Base-by-base conservation (phyloP, 2,113 vertebrate species). In the Forbesichthys agassizii region DNA sequence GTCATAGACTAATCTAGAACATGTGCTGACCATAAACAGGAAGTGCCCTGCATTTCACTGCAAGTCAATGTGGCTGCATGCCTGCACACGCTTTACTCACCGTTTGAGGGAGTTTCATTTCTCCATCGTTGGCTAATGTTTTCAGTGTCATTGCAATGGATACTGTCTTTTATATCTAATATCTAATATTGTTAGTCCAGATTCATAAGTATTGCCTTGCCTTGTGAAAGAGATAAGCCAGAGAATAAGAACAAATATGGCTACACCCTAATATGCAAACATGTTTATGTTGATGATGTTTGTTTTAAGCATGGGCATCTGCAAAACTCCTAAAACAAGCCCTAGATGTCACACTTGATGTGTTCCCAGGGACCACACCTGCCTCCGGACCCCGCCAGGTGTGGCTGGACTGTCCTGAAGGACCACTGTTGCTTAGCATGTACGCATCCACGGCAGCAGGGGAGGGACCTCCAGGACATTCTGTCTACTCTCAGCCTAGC, bases 391-490 rank as follows among this genome's bases (percentile, higher is more conserved):
- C 60, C 52, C 80, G 77, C 71, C 58, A 56, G 53, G 57, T 13
- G 51, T 83, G 79, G 85, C 58, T 93, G 52, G 61, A 79, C 55
- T 86, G 80, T 73, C 80, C 83, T 48, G 81, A 82, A 11, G 78
- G 75, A n/a, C 0, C 33, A 48, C 64, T 91, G 47, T 36, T 51
- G 56, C 54, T 93, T 11, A 69, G 84, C 61, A n/a, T 90, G 63
- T 85, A 84, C 0, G 90, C 90, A 0, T 91, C 85, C 62, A 90
- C 76, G 57, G 84, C 88, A 18, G 90, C 83, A 1, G 92, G 92
- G 67, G 89, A 91, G 61, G 90, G 90, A 0, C 86, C 71, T 0
- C 72, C 13, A 10, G 86, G 91, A 9, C 65, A 1, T 7, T 3
- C 0, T 51, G 53, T 80, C 55, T 64, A 9, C 55, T 88, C 71